These are phyloP conservation scores for Perithous albicinctus DNA, from an alignment of 2,888 invertebrate species.

Conservation along the genomic window DNA sequence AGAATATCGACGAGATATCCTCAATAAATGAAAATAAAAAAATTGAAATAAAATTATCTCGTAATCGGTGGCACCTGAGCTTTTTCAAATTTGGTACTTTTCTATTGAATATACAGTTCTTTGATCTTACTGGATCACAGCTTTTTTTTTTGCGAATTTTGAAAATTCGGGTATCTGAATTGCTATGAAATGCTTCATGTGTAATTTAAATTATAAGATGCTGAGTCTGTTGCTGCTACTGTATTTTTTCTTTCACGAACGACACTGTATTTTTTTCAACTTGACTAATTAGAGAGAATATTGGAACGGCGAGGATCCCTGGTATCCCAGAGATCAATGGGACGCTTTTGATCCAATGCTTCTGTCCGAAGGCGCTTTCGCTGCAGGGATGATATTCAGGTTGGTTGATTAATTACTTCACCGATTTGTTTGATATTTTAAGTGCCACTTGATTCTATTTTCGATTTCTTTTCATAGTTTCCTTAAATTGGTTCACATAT, in stretches of 20 bases:
- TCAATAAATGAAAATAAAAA: too few relatives aligned
- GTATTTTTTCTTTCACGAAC: background rate
- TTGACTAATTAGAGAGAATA: slow-evolving; percentile 88
- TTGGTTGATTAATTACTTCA: background rate
- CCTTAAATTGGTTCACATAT: slow-evolving; percentile 97
- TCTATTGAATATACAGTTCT: too few relatives aligned
- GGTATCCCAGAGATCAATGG: slow-evolving; percentile 96
- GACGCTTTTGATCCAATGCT: slow-evolving; percentile 98
- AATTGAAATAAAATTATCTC: too few relatives aligned
- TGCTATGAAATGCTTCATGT: too few relatives aligned
- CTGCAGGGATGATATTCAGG: slow-evolving; percentile 98
- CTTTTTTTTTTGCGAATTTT: too few relatives aligned
- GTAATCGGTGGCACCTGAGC: too few relatives aligned
- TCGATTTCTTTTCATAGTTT: slow-evolving; percentile 88
- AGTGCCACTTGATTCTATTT: background rate
- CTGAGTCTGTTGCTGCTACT: too few relatives aligned
- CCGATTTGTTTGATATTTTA: background rate
- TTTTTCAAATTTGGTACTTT: too few relatives aligned
- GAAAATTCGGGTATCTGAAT: too few relatives aligned
- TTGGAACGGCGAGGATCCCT: slow-evolving; percentile 90
- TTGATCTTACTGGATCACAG: too few relatives aligned
- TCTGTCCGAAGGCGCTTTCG: slow-evolving; percentile 96
- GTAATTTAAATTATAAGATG: too few relatives aligned
- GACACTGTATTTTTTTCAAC: slow-evolving; percentile 55
- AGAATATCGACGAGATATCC: too few relatives aligned